Base-by-base conservation (phyloP, 2,888 invertebrate species). In the Xestia ashworthii region DNA sequence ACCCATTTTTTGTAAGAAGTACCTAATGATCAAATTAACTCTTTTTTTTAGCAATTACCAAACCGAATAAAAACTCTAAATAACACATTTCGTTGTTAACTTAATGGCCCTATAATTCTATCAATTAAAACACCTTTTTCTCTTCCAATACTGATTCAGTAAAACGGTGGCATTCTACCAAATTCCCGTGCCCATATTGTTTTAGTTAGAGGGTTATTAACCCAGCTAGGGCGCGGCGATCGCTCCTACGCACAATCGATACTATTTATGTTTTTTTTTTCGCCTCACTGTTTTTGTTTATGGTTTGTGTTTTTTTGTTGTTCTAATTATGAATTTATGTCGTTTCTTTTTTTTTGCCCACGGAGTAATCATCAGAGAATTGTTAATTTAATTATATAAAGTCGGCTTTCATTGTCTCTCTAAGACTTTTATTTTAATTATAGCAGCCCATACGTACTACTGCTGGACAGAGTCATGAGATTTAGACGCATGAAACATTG, bases 131-230 rank as follows among this genome's bases (percentile, higher is more conserved):
- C 74, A 79, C 64, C 68, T 77, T 65, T 83, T 81, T 74, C 76
- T 88, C 85, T 74, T 82, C 89, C 86, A 90, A 77, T 66, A 85
- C 22, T 87, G 46, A 67, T 86, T 64, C 72, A 76, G 82, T 44
- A 80, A 87, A 87, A 89, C 91, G 90, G 92, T 91, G 93, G 94
- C 94, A 93, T 93, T 93, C 90, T 92, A 94, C 92, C 91, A 90
- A 94, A 95, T 94, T 95, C 95, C 90, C 93, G 92, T 92, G 90
- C 93, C 95, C 95, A 94, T 95, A 95, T 96, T 96, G 95, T 96
- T 95, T 95, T 95, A 95, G 93, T 95, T 92, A 92, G 89, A 90
- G 93, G 95, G 95, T 95, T 94, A 94, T 93, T 95, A 94, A 95
- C 95, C 95, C 91, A 91, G 89, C 89, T 90, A 92, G 93, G 90